Evolutionary conservation across 2,797 vertebrate species (phyloP).

Genomic region (Sebastes melanostomus): DNA sequence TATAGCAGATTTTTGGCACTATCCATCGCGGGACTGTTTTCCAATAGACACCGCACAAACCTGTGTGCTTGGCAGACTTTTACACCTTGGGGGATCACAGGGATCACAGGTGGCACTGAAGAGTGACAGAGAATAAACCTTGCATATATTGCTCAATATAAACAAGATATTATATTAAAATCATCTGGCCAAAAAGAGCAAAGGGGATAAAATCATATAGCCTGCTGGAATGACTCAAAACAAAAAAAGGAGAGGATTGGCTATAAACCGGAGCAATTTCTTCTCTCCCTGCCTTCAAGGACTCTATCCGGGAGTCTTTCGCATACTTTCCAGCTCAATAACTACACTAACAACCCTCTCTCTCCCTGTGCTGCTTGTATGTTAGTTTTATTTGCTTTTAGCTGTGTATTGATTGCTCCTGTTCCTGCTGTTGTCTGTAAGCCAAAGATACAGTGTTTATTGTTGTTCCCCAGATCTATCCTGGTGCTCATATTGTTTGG

Average conservation of each 20-base stretch:
- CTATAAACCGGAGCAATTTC: conserved; percentile 25
- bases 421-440: conserved; percentile 50
- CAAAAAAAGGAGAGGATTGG: neutral
- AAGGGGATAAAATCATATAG: neutral
- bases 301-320: conserved; percentile 2
- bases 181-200: neutral
- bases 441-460: conserved; percentile 43
- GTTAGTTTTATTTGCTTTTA: conserved; percentile 59
- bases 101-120: conserved; percentile 52
- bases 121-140: conserved; percentile 32
- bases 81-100: conserved; percentile 36
- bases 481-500: conserved; percentile 29
- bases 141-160: conserved; percentile 13
- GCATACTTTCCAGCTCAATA: conserved; percentile 46
- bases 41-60: conserved; percentile 49
- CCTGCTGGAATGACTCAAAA: neutral
- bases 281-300: conserved; percentile 36
- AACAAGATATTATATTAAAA: conserved; percentile 34
- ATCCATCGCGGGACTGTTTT: conserved; percentile 53
- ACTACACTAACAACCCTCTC: conserved; percentile 26
- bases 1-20: conserved; percentile 71
- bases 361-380: conserved; percentile 33
- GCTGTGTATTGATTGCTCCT: conserved; percentile 55
- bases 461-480: conserved; percentile 40
- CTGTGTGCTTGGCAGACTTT: conserved; percentile 38